phyloP scores from a whole-genome alignment of 64 coral and sea anemone species.

The Actinia equina region DNA sequence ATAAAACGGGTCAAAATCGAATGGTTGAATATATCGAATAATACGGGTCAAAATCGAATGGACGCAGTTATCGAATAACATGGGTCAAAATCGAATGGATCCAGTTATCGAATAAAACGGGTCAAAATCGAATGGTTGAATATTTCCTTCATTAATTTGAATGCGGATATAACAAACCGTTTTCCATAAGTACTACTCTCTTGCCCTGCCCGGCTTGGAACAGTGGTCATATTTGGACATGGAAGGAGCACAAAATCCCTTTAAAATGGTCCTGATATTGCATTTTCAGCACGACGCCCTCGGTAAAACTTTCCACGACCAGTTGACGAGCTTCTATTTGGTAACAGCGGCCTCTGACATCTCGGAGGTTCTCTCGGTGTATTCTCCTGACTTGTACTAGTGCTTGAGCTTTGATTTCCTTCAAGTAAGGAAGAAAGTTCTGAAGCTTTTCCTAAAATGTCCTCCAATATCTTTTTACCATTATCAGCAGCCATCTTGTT shows the following conservation, averaged over 20 bases:
- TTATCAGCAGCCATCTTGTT: background rate
- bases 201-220: slow-evolving; percentile 36
- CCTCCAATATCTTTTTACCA: no score
- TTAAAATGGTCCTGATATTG: slow-evolving; percentile 43
- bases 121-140: no score
- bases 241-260: slow-evolving; percentile 42
- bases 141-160: slow-evolving; percentile 12
- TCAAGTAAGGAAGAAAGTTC: slow-evolving; percentile 22
- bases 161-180: slow-evolving; percentile 49
- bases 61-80: no score
- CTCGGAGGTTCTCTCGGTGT: slow-evolving; percentile 8
- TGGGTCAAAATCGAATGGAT: no score
- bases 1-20: no score
- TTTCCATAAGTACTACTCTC: slow-evolving; percentile 51
- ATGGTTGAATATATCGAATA: no score
- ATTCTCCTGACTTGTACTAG: background rate
- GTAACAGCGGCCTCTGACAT: slow-evolving; percentile 28
- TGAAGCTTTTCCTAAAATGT: slow-evolving; percentile 3
- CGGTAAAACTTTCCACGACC: slow-evolving; percentile 20
- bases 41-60: no score
- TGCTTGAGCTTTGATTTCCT: background rate
- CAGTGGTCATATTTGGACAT: slow-evolving; percentile 27
- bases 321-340: background rate
- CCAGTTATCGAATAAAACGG: no score
- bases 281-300: slow-evolving; percentile 19